Conservation (phyloP, 2,113 vertebrate genomes). For the Seriola rivoliana region DNA sequence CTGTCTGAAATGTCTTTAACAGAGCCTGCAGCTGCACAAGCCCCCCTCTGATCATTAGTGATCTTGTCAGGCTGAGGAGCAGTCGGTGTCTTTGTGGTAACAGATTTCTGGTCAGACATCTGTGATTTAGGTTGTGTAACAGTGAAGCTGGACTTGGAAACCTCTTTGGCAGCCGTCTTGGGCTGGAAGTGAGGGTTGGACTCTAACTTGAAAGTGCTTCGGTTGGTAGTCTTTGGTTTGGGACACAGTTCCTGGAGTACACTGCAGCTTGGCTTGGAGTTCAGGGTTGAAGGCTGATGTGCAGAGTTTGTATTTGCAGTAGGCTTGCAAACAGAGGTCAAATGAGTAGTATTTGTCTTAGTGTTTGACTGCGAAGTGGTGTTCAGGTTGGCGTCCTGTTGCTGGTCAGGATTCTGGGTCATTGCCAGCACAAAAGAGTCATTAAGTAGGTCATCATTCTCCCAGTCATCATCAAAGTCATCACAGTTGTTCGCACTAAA, state of each 20-base stretch:
- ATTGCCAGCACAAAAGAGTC: slow-evolving; percentile 88
- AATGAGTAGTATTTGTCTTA: slow-evolving; percentile 47
- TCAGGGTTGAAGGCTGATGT: slow-evolving; percentile 13
- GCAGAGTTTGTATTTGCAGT: slow-evolving; percentile 16
- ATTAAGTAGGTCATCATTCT: slow-evolving; percentile 87
- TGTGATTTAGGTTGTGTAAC: slow-evolving; percentile 4
- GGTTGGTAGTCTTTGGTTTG: slow-evolving; percentile 66
- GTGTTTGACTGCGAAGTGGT: slow-evolving; percentile 15
- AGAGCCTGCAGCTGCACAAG: neutral
- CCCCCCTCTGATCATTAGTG: neutral
- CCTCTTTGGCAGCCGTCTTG: slow-evolving; percentile 5
- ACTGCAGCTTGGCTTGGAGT: slow-evolving; percentile 31
- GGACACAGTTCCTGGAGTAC: slow-evolving; percentile 63
- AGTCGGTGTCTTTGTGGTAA: neutral
- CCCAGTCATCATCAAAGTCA: slow-evolving; percentile 91
- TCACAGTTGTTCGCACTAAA: slow-evolving; percentile 52
- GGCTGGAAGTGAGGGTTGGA: slow-evolving; percentile 66
- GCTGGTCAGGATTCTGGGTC: slow-evolving; percentile 77
- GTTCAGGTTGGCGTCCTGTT: slow-evolving; percentile 11
- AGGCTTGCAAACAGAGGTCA: slow-evolving; percentile 36
- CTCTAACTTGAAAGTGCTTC: slow-evolving; percentile 70
- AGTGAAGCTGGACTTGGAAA: slow-evolving; percentile 28
- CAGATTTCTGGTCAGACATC: slow-evolving; percentile 2
- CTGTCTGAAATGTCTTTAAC: slow-evolving; percentile 55
- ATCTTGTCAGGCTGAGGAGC: slow-evolving; percentile 12